These are phyloP conservation scores for Polymixis lichenea DNA, from an alignment of 2,888 invertebrate species.

Conservation along the genomic window DNA sequence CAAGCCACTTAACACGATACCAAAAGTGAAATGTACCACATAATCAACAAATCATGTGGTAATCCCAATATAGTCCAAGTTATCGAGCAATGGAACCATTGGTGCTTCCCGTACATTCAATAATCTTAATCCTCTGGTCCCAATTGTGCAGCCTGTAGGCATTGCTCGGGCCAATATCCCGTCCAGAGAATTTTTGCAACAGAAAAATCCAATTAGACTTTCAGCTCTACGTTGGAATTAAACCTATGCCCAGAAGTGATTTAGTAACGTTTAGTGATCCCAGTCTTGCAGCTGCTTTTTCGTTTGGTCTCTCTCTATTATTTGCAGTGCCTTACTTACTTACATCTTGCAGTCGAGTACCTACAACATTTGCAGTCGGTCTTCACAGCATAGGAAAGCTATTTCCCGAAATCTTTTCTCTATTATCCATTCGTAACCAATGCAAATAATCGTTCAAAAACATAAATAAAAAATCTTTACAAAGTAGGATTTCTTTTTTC, in stretches of 20 bases:
- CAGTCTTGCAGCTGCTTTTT: not conserved
- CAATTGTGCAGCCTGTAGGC: slow-evolving; percentile 31
- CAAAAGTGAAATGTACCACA: not conserved
- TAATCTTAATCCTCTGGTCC: slow-evolving; percentile 45
- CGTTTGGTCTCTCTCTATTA: not conserved
- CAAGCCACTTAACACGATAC: not conserved
- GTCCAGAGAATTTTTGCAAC: slow-evolving; percentile 42
- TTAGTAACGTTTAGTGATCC: slow-evolving; percentile 28
- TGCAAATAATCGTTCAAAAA: not conserved
- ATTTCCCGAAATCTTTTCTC: not conserved
- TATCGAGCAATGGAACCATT: slow-evolving; percentile 12
- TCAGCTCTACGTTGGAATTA: slow-evolving; percentile 40
- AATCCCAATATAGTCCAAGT: slow-evolving; percentile 6
- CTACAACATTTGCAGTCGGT: no score
- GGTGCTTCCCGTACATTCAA: slow-evolving; percentile 24
- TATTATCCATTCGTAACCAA: not conserved
- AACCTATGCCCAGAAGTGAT: slow-evolving; percentile 29
- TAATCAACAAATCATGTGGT: not conserved
- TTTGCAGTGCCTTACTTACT: not conserved
- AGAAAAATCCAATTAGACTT: slow-evolving; percentile 54
- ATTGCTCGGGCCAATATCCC: slow-evolving; percentile 50
- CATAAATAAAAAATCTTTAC: not conserved
- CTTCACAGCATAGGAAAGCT: not conserved
- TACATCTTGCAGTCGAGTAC: not conserved
- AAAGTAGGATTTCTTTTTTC: not conserved